phyloP scores from a whole-genome alignment of 2,113 vertebrate genomes.

The Clarias gariepinus region DNA sequence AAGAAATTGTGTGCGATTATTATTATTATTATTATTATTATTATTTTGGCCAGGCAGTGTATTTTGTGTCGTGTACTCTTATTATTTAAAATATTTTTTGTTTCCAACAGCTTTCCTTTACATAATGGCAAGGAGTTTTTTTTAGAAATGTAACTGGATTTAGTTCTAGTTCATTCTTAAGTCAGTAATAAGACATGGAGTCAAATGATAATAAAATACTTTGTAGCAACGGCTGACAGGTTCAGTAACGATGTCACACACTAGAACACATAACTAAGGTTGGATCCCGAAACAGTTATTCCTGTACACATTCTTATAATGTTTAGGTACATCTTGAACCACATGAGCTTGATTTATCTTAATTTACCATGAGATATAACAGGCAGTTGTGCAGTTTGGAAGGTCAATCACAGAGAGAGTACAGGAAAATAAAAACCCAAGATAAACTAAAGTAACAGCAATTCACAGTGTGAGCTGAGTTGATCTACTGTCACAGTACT shows the following conservation, averaged over 20 bases:
- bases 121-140: background rate
- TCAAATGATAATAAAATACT: background rate
- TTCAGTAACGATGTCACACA: background rate
- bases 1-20: no score
- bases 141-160: background rate
- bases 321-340: slow-evolving; percentile 7
- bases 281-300: background rate
- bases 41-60: no score
- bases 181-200: background rate
- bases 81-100: no score
- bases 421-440: background rate
- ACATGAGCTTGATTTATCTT: slow-evolving; percentile 1
- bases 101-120: background rate
- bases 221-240: background rate
- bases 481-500: background rate
- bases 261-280: no score
- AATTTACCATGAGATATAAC: background rate
- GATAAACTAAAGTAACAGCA: background rate
- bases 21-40: no score
- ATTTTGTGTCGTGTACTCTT: no score
- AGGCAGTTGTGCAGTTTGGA: background rate
- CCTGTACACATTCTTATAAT: background rate
- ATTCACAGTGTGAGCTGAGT: background rate
- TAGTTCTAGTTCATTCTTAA: background rate
- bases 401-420: background rate